Evolutionary conservation across 1,140 invertebrate genomes (phyloP).

Genomic region (Sarcophaga bullata): DNA sequence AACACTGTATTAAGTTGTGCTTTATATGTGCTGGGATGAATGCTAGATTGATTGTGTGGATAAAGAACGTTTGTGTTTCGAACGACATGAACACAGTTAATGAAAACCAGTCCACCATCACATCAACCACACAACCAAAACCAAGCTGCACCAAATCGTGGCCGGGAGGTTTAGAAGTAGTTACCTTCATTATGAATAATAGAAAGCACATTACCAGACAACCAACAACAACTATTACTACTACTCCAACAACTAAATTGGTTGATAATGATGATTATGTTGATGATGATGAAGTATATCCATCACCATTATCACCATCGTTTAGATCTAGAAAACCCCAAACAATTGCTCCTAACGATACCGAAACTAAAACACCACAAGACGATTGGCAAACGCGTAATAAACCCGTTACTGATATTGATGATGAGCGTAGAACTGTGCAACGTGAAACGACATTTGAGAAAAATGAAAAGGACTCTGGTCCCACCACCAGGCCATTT

Average conservation of each 20-base stretch:
- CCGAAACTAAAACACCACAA: conserved; percentile 27
- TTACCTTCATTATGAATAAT: conserved; percentile 45
- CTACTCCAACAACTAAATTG: no score
- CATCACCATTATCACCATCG: conserved; percentile 42
- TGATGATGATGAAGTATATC: conserved; percentile 31
- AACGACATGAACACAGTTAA: conserved; percentile 41
- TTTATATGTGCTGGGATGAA: background rate
- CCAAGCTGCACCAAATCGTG: conserved; percentile 43
- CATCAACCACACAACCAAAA: conserved; percentile 39
- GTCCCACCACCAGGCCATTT: background rate
- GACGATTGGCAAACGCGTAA: background rate
- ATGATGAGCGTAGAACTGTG: conserved; percentile 49
- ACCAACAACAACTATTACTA: conserved; percentile 4
- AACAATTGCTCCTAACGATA: conserved; percentile 37
- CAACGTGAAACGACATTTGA: conserved; percentile 48
- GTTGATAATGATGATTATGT: conserved; percentile 42
- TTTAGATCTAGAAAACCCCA: conserved; percentile 33
- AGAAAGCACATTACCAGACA: background rate
- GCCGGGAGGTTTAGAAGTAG: conserved; percentile 43
- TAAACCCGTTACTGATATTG: background rate
- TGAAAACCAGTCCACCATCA: conserved; percentile 49
- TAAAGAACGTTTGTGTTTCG: background rate
- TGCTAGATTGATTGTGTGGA: conserved; percentile 17
- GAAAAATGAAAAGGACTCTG: conserved; percentile 25
- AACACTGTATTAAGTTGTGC: no score